These are phyloP conservation scores for Nestor notabilis DNA, from an alignment of 2,113 vertebrate species.

Conservation along the genomic window DNA sequence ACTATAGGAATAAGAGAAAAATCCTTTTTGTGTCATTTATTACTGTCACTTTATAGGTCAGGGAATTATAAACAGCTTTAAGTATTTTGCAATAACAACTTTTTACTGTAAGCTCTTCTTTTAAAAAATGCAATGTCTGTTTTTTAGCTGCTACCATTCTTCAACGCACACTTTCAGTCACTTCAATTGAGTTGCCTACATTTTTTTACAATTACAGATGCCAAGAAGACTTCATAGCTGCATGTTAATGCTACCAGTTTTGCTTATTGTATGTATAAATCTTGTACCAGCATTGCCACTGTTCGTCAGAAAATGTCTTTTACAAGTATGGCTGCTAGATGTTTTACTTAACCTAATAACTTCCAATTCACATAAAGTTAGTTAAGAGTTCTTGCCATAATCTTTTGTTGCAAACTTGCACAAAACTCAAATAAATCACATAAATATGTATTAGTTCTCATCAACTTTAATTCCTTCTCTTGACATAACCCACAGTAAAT, in stretches of 20 bases:
- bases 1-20: slow-evolving; percentile 54
- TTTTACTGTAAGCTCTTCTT: not conserved
- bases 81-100: slow-evolving; percentile 47
- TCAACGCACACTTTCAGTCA: slow-evolving; percentile 11
- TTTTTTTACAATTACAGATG: not conserved
- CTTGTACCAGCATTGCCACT: not conserved
- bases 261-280: slow-evolving; percentile 35
- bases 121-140: not conserved
- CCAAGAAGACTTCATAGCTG: slow-evolving; percentile 16
- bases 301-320: slow-evolving; percentile 5
- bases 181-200: not conserved
- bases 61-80: slow-evolving; percentile 57
- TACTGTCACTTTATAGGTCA: slow-evolving; percentile 61
- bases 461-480: not conserved
- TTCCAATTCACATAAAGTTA: slow-evolving; percentile 23
- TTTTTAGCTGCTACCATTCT: not conserved
- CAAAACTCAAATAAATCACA: not conserved
- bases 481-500: not conserved
- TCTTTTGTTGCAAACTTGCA: not conserved
- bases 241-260: slow-evolving; percentile 31
- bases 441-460: not conserved
- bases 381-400: not conserved
- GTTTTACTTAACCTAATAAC: not conserved
- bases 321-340: not conserved
- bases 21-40: slow-evolving; percentile 55